Base-by-base conservation (phyloP, 2,888 invertebrate genomes). In the Mesoligia furuncula region DNA sequence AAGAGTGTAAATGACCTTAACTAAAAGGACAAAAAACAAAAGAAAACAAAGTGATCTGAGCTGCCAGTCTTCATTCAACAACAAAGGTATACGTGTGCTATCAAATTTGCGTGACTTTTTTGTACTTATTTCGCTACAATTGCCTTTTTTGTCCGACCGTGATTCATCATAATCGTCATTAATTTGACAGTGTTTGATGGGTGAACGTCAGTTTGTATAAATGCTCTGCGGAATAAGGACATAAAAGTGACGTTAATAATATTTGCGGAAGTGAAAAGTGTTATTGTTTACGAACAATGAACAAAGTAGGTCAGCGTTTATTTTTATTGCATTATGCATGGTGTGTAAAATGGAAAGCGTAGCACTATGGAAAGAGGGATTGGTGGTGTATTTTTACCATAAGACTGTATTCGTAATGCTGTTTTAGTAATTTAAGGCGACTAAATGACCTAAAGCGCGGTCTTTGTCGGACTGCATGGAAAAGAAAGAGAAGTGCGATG, bases 21-120 rank as follows among this genome's bases (percentile, higher is more conserved):
- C 36, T n/a, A 9, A 24, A 13, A 75, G 15, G 42, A 42, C 8
- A 48, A 31, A 27, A n/a, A 31, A 31, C 31, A 31, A 54, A 42
- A 68, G 71, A 84, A 75, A 67, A 61, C 59, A 67, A 64, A n/a
- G 31, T 31, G 74, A 77, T 72, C 59, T 27, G 27, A 69, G 42
- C 70, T 65, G 42, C 24, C 75, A 73, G 66, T 68, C 73, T 79
- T 88, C 84, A 86, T 72, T 80, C 42, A 54, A 36, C 62, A 85
- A 85, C 81, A 81, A 80, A 83, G 71, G 57, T 75, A 27, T 90
- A 93, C 93, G 93, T 92, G 93, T 87, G 85, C 87, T 93, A 94
- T 94, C 93, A 67, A 92, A 87, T 89, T 90, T 89, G 87, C 92
- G 93, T 93, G 92, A 92, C 90, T 91, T 87, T 42, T 90, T 89